Evolutionary conservation across 2,888 invertebrate genomes (phyloP).

Genomic region (Cataglyphis altisquamis): DNA sequence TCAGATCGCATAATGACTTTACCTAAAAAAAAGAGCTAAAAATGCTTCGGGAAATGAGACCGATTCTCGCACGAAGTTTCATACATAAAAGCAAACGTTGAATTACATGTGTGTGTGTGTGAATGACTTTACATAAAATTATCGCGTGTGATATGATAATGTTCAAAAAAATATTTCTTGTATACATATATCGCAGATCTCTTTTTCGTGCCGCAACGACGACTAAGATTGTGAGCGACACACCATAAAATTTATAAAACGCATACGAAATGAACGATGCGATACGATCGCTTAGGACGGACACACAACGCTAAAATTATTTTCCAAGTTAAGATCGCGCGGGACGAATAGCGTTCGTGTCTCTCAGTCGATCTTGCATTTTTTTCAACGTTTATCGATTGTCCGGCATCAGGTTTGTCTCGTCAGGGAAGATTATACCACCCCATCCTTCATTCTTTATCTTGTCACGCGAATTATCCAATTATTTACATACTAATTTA

Average conservation of each 20-base stretch:
- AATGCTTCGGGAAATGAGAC: slow-evolving; percentile 27
- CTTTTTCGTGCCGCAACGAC: neutral
- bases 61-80: slow-evolving; percentile 11
- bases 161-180: neutral
- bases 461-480: slow-evolving; percentile 4
- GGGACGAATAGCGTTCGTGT: slow-evolving; percentile 71
- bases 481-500: slow-evolving; percentile 21
- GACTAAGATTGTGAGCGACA: slow-evolving; percentile 62
- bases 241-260: slow-evolving; percentile 65
- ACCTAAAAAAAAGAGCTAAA: slow-evolving; percentile 42
- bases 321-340: slow-evolving; percentile 71
- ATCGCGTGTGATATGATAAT: slow-evolving; percentile 4
- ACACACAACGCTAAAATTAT: slow-evolving; percentile 65
- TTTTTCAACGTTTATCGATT: slow-evolving; percentile 76
- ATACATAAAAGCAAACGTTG: neutral
- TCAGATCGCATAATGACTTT: slow-evolving; percentile 33
- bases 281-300: slow-evolving; percentile 77
- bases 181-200: neutral
- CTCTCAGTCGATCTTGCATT: slow-evolving; percentile 67
- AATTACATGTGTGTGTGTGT: neutral
- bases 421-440: slow-evolving; percentile 62
- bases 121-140: neutral
- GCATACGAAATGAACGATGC: slow-evolving; percentile 66
- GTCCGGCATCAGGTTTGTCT: slow-evolving; percentile 76
- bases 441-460: slow-evolving; percentile 39